Base-by-base conservation (phyloP, 2,113 vertebrate species). In the Mastomys coucha region DNA sequence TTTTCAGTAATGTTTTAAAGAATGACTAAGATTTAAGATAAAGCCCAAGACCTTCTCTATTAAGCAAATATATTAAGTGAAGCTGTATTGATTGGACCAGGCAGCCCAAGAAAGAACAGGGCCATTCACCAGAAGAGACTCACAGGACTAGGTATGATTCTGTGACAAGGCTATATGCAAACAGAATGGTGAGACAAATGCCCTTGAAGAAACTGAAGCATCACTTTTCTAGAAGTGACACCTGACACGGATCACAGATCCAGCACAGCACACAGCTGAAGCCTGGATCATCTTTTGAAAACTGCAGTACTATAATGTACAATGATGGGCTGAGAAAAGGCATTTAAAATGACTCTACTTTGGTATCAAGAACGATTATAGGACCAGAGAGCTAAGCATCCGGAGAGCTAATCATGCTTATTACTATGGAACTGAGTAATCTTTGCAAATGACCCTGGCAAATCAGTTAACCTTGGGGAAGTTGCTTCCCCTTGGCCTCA, bases 341-440 rank as follows among this genome's bases (percentile, higher is more conserved):
- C 75, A 81, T 58, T 92, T 67, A 65, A 33, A 78, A 36, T 78
- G 76, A 93, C n/a, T 90, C 72, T 67, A 9, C 73, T 92, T 93
- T 80, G 91, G 31, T 42, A 72, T 88, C 78, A 53, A 88, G n/a
- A 94, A 60, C 3, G 39, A 31, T 42, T 45, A 39, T 24, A 96
- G 89, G 85, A 39, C 33, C 49, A 56, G 36, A 86, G 58, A 88
- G 45, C 45, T 81, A 93, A 70, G 65, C 24, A 84, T 42, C 33
- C 33, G 60, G 53, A 81, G 65, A 80, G 42, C 39, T 77, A 92
- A 58, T 60, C 31, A 19, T 53, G 53, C 31, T 70, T n/a, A 13
- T 51, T 72, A 56, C 78, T 84, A 31, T 2, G 87, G 58, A 73
- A 78, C 11, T 73, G 31, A 95, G 69, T 75, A 63, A 51, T 58